A percentile compares a stretch with the other conserved stretches of the same genome.
These are phyloP conservation scores for Luperina testacea DNA, from an alignment of 2,888 invertebrate genomes.

Conservation along the genomic window DNA sequence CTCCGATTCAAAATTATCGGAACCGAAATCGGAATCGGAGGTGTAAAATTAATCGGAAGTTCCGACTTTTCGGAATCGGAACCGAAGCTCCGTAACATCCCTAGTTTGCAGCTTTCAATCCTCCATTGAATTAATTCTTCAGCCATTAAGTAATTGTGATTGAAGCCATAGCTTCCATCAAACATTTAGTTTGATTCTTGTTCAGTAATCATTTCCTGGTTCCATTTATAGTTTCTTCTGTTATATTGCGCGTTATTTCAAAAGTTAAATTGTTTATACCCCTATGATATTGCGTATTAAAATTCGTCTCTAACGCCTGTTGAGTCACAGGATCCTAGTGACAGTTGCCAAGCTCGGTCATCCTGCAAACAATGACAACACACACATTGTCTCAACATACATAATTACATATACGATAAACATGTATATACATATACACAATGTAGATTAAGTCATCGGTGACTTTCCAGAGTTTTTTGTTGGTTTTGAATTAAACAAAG, in stretches of 20 bases:
- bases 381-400: slow-evolving; percentile 41
- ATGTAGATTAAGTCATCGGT: slow-evolving; percentile 45
- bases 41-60: no score
- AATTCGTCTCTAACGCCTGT: slow-evolving; percentile 22
- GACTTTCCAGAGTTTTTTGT: slow-evolving; percentile 28
- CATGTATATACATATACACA: background rate
- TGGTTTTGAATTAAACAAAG: slow-evolving; percentile 10
- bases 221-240: background rate
- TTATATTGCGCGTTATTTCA: background rate
- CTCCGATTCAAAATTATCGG: no score
- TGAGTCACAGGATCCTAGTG: slow-evolving; percentile 31
- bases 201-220: background rate
- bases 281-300: slow-evolving; percentile 1
- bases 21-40: no score
- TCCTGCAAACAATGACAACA: slow-evolving; percentile 53
- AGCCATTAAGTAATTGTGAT: background rate
- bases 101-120: no score
- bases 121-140: background rate
- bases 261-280: background rate
- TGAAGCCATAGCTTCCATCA: background rate
- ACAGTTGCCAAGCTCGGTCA: slow-evolving; percentile 40
- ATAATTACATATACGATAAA: slow-evolving; percentile 5
- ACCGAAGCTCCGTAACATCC: no score
- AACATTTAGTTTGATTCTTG: background rate
- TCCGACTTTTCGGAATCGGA: no score